phyloP scores from a whole-genome alignment of 2,888 invertebrate genomes.

The Amblyjoppa proteus region DNA sequence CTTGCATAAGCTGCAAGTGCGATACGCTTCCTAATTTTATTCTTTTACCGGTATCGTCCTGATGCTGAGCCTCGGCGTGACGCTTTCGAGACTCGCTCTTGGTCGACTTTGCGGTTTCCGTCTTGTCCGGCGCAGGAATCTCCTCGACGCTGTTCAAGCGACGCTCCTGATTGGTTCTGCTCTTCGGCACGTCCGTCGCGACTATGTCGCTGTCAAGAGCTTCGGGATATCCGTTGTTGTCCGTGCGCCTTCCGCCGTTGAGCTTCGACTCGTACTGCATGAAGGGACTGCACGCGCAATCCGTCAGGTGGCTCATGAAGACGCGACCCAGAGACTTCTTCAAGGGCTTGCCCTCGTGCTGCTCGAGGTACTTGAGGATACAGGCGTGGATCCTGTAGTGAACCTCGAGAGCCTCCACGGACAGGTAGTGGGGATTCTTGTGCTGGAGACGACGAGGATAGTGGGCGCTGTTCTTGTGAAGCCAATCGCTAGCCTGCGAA shows the following conservation, averaged over 20 bases:
- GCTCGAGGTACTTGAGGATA: constrained; percentile 94
- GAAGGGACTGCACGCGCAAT: constrained; percentile 85
- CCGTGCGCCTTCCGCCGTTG: constrained; percentile 77
- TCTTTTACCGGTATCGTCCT: constrained; percentile 75
- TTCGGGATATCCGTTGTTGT: constrained; percentile 66
- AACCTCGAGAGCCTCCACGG: constrained; percentile 95
- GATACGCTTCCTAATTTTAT: constrained; percentile 79
- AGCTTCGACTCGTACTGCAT: constrained; percentile 85
- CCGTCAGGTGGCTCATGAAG: constrained; percentile 87
- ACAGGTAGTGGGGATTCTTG: constrained; percentile 92
- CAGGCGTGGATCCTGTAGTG: constrained; percentile 94
- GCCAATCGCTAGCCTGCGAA: constrained; percentile 89
- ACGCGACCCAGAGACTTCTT: constrained; percentile 87
- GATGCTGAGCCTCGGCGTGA: constrained; percentile 64
- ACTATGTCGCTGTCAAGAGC: constrained; percentile 64
- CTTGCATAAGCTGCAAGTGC: constrained; percentile 82
- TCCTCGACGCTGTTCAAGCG: constrained; percentile 78
- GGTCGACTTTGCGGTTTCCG: constrained; percentile 32
- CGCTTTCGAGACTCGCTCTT: constrained; percentile 77
- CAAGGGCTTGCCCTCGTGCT: constrained; percentile 90
- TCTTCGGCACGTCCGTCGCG: constrained; percentile 74
- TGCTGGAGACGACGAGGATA: constrained; percentile 96
- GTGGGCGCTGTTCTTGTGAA: constrained; percentile 92
- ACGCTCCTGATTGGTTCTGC: constrained; percentile 70
- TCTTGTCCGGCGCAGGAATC: constrained; percentile 73